Evolutionary conservation across 2,888 invertebrate genomes (phyloP), one percentile per base, ranked within the genome.

Genomic region (Cheilosia vulpina): DNA sequence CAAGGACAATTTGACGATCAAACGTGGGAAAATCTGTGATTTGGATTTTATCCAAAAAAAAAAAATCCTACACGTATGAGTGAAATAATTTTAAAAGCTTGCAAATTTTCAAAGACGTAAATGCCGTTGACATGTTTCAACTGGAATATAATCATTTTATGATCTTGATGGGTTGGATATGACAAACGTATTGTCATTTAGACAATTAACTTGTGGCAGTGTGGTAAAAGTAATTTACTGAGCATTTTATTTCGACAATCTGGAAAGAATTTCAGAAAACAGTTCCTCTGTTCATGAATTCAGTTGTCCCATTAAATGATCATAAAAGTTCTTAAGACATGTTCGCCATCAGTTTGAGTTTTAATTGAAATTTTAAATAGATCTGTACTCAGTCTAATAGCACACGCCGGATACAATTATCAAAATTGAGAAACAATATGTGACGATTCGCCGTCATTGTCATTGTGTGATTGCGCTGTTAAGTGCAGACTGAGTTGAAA

Each of bases 21-120:
- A 31, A 45, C 45, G 41, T 71, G 60, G 15, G 58, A 72, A 24
- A 9, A 55, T 31, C 66, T 50, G 45, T 19, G 60, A 50, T 62
- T 84, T 84, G 79, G 84, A 79, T 47, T 58, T 4, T 53, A 53
- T 75, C 84, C 79, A 79, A 79, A 58, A 72, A 47, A 58, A 72
- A 47, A 79, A 57, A 27, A 53, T 69, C 34, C 27, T 55, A 31
- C 21, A 34, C 7, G 27, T 13, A n/a, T 17, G 45, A 7, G 45
- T 1, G 34, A 71, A 53, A 50, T 34, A 11, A 55, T 68, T 68
- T 15, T 19, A 71, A 50, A 43, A 34, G 21, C 55, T 27, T 38
- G 52, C 9, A 34, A 69, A 53, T 60, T 58, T 66, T 19, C 6
- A 77, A 73, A 83, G 27, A 73, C 55, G 57, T 62, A 68, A 62